A percentile compares a stretch with the other conserved stretches of the same genome.
Evolutionary conservation across 1,140 invertebrate genomes (phyloP).

Genomic region (Venturia canescens): DNA sequence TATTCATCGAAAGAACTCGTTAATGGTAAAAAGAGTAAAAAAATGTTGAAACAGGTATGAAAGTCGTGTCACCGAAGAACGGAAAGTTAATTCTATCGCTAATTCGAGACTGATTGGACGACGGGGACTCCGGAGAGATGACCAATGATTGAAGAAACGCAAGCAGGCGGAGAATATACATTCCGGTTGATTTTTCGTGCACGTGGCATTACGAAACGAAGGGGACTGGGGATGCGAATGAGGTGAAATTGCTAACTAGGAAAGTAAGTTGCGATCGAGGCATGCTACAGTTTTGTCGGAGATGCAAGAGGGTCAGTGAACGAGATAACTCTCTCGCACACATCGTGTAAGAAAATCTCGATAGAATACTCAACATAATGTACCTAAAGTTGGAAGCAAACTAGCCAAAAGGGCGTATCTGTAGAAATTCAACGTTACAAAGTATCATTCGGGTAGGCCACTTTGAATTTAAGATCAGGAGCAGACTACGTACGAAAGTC

Average conservation of each 20-base stretch:
- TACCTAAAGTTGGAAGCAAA: not conserved
- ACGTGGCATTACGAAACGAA: constrained; percentile 39
- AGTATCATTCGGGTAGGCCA: not conserved
- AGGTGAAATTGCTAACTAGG: constrained; percentile 46
- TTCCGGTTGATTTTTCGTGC: not conserved
- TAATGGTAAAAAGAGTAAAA: no score
- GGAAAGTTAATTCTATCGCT: no score
- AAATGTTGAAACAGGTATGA: no score
- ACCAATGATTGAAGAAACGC: constrained; percentile 28
- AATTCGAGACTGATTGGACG: no score
- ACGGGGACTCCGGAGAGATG: not conserved
- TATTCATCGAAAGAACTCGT: no score
- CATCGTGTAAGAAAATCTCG: constrained; percentile 47
- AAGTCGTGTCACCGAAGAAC: no score
- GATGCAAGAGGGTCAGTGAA: constrained; percentile 55
- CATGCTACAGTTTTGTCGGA: constrained; percentile 23
- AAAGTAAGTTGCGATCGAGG: constrained; percentile 16
- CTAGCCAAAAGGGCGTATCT: not conserved
- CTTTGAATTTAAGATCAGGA: not conserved
- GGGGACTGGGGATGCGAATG: constrained; percentile 38
- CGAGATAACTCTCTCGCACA: constrained; percentile 55
- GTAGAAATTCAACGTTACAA: not conserved
- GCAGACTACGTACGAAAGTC: constrained; percentile 17
- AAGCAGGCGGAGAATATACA: not conserved
- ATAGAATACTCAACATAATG: constrained; percentile 17